Evolutionary conservation across 2,888 invertebrate genomes (phyloP), one percentile per base, ranked within the genome.

Genomic region (Diloba caeruleocephala): DNA sequence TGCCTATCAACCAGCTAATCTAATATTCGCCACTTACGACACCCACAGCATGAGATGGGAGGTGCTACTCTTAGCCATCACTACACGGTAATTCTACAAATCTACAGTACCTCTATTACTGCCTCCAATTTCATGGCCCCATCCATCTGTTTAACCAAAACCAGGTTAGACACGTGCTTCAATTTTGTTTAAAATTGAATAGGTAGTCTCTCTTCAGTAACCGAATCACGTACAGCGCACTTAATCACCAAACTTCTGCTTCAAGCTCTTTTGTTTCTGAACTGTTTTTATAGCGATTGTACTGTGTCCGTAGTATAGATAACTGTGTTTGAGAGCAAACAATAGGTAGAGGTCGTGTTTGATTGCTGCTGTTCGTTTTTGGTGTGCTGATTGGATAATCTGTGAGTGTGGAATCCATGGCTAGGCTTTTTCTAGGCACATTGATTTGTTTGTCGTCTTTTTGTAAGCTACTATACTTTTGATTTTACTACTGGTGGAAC

Each of bases 161-260:
- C 55, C 50, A 37, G 58, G 46, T 33, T 49, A 51, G 48, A 52
- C 45, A 60, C 73, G 67, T 56, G 63, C 63, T 46, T 66, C 67
- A 63, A 77, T 74, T 74, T 51, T 56, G 49, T 58, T 60, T 66
- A 57, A 70, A 77, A 70, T 67, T 67, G 55, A 71, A 76, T 60
- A n/a, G n/a, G n/a, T n/a, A 54, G 56, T 59, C 63, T 53, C 46
- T 53, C 38, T 33, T 19, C 44, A 9, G 51, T 55, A 71, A 59
- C 54, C 62, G 46, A 67, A 62, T 71, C 71, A 71, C 71, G 71
- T 60, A 21, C 49, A 1, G 33, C 14, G 17, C 37, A 57, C 52
- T 59, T 71, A 71, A 71, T 71, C 70, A 70, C 71, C 7, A 23
- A 71, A 71, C 66, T 73, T 71, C 74, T 52, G 34, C 42, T 54